These are phyloP conservation scores for Athetis lepigone DNA, from an alignment of 2,888 invertebrate species.

Conservation along the genomic window DNA sequence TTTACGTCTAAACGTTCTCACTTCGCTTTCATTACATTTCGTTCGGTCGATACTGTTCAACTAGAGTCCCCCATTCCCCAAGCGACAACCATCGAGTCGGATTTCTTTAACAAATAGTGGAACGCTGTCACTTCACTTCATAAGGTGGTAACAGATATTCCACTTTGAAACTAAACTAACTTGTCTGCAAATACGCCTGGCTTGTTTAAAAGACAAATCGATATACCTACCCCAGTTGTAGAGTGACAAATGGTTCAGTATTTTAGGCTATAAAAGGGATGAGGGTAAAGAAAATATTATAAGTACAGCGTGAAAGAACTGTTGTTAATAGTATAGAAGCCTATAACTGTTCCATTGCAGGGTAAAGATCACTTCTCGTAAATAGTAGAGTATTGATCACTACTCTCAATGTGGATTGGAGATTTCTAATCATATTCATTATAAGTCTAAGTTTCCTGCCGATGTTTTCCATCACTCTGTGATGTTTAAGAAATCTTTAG, in stretches of 20 bases:
- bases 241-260: conserved; percentile 16
- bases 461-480: too few relatives aligned
- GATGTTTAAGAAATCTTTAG: too few relatives aligned
- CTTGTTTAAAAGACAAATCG: conserved; percentile 27
- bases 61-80: conserved; percentile 28
- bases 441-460: too few relatives aligned
- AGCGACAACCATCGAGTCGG: conserved; percentile 16
- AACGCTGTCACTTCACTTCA: conserved; percentile 12
- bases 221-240: conserved; percentile 12
- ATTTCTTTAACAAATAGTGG: conserved; percentile 25
- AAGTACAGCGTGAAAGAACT: neutral
- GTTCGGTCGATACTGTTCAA: neutral
- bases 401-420: too few relatives aligned
- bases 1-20: too few relatives aligned
- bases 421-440: too few relatives aligned
- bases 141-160: conserved; percentile 25
- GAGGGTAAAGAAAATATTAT: neutral
- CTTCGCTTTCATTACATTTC: conserved; percentile 14
- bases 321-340: too few relatives aligned
- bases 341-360: too few relatives aligned
- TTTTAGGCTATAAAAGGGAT: neutral
- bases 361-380: too few relatives aligned
- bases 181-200: conserved; percentile 2
- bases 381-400: too few relatives aligned
- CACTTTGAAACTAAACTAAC: conserved; percentile 9